phyloP scores from a whole-genome alignment of 37 sponge, comb jelly and placozoan species.

The Geodia barretti region DNA sequence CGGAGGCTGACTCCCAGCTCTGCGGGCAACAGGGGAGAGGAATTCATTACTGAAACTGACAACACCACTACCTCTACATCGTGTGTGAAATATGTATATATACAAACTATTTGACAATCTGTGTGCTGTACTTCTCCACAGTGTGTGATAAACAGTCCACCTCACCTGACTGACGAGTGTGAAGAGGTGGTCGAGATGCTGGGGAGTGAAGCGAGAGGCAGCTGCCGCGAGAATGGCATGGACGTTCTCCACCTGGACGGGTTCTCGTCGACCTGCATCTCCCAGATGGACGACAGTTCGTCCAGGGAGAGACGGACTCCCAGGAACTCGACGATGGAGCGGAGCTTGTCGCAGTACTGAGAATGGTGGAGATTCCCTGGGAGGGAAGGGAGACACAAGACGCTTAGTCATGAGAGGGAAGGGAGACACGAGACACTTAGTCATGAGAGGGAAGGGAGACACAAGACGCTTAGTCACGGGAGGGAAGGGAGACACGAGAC shows the following conservation, averaged over 20 bases:
- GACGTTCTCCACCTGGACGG: slow-evolving; percentile 74
- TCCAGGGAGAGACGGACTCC: slow-evolving; percentile 81
- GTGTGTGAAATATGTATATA: too few species aligned
- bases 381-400: background rate
- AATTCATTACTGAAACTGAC: background rate
- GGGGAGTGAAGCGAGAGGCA: slow-evolving; percentile 61
- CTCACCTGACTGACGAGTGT: slow-evolving; percentile 71
- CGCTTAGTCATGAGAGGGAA: background rate
- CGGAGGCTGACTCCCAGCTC: slow-evolving; percentile 86
- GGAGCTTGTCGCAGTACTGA: slow-evolving; percentile 93
- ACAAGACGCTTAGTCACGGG: background rate
- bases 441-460: background rate
- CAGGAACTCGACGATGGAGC: slow-evolving; percentile 89
- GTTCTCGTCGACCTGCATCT: slow-evolving; percentile 65
- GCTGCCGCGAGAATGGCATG: slow-evolving; percentile 86
- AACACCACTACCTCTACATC: background rate
- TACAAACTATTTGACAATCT: too few species aligned
- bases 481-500: too few species aligned
- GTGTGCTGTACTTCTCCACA: background rate
- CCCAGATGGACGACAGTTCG: slow-evolving; percentile 84
- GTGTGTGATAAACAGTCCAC: background rate
- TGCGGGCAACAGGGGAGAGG: slow-evolving; percentile 11
- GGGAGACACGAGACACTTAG: background rate
- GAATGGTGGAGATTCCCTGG: slow-evolving; percentile 94
- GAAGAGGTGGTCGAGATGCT: slow-evolving; percentile 85